Conservation (phyloP, 2,113 vertebrate genomes). For the Scytalopus superciliaris region DNA sequence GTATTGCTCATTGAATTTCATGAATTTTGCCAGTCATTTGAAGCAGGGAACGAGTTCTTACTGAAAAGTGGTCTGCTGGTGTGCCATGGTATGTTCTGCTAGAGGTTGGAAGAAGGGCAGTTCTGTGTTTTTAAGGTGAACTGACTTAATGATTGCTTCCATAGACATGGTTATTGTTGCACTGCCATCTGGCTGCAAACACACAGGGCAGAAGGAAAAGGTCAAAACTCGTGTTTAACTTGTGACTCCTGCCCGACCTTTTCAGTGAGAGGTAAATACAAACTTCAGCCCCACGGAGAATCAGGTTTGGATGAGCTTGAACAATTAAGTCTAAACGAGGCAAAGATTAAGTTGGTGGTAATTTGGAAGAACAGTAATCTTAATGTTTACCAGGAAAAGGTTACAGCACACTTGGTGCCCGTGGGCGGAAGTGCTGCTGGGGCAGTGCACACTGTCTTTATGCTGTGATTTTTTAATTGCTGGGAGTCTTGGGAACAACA, state of each 20-base stretch:
- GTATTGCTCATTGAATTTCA: background rate
- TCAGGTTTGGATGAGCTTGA: background rate
- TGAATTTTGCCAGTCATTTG: background rate
- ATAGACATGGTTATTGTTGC: background rate
- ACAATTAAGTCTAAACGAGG: background rate
- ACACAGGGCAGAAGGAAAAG: background rate
- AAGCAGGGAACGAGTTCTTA: background rate
- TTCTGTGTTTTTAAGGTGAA: background rate
- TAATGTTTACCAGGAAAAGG: background rate
- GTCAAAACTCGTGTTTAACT: background rate
- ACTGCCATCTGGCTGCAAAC: background rate
- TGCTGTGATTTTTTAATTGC: background rate
- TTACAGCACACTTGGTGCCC: background rate
- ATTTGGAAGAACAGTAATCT: background rate
- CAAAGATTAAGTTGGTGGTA: background rate
- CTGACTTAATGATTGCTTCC: slow-evolving; percentile 1
- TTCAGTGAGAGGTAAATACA: background rate
- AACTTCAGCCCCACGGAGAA: background rate
- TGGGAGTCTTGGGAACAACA: background rate
- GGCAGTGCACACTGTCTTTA: fast-evolving
- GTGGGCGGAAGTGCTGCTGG: background rate
- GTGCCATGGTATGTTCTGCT: background rate
- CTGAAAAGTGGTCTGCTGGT: background rate
- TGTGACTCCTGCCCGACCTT: background rate
- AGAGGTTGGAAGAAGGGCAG: background rate